Conservation (phyloP, 2,888 invertebrate genomes). For the Eremobia ochroleuca region DNA sequence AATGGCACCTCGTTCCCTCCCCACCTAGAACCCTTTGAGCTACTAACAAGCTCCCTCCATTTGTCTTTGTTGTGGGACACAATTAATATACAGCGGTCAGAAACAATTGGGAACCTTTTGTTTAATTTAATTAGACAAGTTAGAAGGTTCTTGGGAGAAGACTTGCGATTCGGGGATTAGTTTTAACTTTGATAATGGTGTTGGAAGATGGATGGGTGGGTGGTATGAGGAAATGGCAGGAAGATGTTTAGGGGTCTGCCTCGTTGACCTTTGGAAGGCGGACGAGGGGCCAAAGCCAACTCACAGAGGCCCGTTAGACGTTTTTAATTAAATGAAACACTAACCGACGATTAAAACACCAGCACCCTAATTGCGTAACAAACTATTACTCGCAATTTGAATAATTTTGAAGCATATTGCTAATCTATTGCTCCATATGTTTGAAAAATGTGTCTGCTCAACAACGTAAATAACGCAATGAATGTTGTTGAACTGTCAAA, state of each 20-base stretch:
- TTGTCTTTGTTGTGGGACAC: conserved; percentile 26
- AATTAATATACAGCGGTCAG: conserved; percentile 37
- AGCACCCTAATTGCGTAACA: no score
- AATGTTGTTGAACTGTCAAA: no score
- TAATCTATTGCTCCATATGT: no score
- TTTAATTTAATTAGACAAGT: conserved; percentile 31
- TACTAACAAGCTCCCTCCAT: conserved; percentile 11
- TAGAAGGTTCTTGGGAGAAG: not conserved
- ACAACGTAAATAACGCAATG: no score
- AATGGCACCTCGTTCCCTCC: not conserved
- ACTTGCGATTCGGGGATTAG: not conserved
- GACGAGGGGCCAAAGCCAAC: no score
- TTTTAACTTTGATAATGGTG: not conserved
- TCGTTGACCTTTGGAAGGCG: no score
- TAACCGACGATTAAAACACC: no score
- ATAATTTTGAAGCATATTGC: no score
- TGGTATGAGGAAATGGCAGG: not conserved
- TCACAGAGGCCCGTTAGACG: no score
- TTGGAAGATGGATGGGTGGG: not conserved
- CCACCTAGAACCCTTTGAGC: conserved; percentile 1
- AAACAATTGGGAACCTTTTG: conserved; percentile 27
- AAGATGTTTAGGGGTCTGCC: not conserved
- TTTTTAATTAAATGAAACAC: no score
- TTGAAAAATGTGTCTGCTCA: no score
- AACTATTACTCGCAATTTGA: no score